phyloP scores from a whole-genome alignment of 2,113 vertebrate genomes.

The Girardinichthys multiradiatus region DNA sequence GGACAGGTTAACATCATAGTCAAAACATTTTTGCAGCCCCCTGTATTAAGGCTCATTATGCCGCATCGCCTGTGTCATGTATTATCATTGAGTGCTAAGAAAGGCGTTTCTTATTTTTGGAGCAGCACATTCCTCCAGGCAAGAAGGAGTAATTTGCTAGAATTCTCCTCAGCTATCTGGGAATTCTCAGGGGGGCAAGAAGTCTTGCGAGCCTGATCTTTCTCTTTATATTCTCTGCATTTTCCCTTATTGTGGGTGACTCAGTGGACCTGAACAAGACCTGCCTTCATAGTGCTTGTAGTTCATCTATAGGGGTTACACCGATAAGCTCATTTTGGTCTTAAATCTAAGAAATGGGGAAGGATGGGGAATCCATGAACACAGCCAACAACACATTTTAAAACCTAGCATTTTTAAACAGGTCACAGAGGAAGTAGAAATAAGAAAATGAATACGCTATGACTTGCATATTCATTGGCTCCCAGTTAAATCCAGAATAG shows the following conservation, averaged over 20 bases:
- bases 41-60: constrained; percentile 40
- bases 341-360: constrained; percentile 35
- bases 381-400: background rate
- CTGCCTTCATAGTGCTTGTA: constrained; percentile 47
- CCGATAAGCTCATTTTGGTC: constrained; percentile 59
- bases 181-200: constrained; percentile 42
- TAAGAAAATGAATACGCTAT: background rate
- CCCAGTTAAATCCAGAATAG: no score
- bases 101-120: constrained; percentile 37
- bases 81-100: constrained; percentile 34
- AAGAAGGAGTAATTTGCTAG: constrained; percentile 45
- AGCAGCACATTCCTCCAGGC: constrained; percentile 38
- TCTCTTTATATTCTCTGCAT: constrained; percentile 52
- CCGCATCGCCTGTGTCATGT: constrained; percentile 24
- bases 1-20: constrained; percentile 66
- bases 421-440: background rate
- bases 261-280: constrained; percentile 67
- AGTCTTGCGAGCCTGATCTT: constrained; percentile 54
- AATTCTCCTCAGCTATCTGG: constrained; percentile 51
- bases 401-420: background rate
- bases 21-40: constrained; percentile 35
- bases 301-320: constrained; percentile 67
- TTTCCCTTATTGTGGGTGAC: constrained; percentile 51
- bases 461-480: background rate
- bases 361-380: constrained; percentile 17